These are phyloP conservation scores for Grantiella picta DNA, from an alignment of 2,113 vertebrate genomes.

Conservation along the genomic window DNA sequence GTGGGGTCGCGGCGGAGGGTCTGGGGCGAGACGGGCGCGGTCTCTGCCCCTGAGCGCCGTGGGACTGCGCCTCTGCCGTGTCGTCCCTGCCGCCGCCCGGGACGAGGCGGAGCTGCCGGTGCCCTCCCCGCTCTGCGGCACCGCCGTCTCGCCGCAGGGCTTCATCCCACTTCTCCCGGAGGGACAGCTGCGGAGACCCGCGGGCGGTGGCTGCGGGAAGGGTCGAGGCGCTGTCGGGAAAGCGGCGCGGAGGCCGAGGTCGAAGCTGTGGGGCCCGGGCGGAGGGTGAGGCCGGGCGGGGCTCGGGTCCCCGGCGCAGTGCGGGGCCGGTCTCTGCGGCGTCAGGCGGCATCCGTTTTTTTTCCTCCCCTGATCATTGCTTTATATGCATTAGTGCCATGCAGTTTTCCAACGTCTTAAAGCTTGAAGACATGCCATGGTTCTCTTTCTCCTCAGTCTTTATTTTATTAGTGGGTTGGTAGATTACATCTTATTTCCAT, in stretches of 20 bases:
- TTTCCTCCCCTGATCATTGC: rapidly evolving
- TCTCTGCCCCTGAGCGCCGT: neutral
- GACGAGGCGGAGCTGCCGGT: neutral
- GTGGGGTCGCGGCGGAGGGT: neutral
- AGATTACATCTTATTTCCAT: neutral
- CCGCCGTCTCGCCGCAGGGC: neutral
- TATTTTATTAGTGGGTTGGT: neutral
- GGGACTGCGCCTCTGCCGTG: neutral
- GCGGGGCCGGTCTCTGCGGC: neutral
- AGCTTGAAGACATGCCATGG: neutral
- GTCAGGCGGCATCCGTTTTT: rapidly evolving
- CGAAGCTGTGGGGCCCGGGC: neutral
- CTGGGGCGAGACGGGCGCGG: neutral
- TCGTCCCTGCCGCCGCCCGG: neutral
- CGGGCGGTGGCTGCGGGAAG: neutral
- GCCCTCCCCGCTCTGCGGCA: neutral
- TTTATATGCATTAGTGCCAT: rapidly evolving
- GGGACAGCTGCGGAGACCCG: neutral
- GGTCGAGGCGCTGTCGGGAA: neutral
- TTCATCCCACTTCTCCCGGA: neutral
- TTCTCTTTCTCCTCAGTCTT: neutral
- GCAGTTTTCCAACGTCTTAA: neutral
- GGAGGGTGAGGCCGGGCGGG: neutral
- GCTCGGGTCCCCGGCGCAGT: neutral
- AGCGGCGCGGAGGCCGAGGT: neutral